phyloP scores from a whole-genome alignment of 2,888 invertebrate species.

The Eudemis profundana region DNA sequence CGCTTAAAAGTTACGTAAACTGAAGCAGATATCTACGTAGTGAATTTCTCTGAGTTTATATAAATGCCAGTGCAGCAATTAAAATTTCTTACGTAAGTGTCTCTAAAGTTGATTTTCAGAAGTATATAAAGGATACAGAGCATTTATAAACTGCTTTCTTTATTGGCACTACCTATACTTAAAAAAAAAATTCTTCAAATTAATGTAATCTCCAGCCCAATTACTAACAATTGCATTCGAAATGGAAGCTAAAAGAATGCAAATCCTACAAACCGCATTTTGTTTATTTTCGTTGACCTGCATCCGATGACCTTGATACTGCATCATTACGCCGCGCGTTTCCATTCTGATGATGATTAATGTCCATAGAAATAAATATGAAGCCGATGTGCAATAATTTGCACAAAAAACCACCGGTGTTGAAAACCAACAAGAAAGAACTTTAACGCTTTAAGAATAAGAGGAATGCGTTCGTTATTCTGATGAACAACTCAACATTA shows the following conservation, averaged over 20 bases:
- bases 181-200: conserved; percentile 12
- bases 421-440: conserved; percentile 45
- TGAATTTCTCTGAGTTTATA: conserved; percentile 28
- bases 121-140: not conserved
- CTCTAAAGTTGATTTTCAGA: not conserved
- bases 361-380: conserved; percentile 62
- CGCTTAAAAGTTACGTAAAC: conserved; percentile 28
- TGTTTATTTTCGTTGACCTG: conserved; percentile 63
- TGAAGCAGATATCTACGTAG: conserved; percentile 6
- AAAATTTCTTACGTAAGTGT: conserved; percentile 48
- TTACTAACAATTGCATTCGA: conserved; percentile 51
- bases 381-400: conserved; percentile 54
- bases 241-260: conserved; percentile 56
- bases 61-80: conserved; percentile 51
- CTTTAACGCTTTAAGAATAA: conserved; percentile 49
- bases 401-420: conserved; percentile 45
- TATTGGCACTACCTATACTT: not conserved
- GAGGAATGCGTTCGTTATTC: conserved; percentile 45
- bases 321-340: conserved; percentile 69
- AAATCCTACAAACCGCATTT: conserved; percentile 64
- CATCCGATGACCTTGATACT: conserved; percentile 71
- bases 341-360: conserved; percentile 57
- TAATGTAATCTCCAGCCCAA: conserved; percentile 47
- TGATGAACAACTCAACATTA: conserved; percentile 46
- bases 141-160: conserved; percentile 1